A percentile compares a stretch with the other conserved stretches of the same genome.
Evolutionary conservation across 2,888 invertebrate genomes (phyloP).

Genomic region (Macrosiphum euphorbiae): DNA sequence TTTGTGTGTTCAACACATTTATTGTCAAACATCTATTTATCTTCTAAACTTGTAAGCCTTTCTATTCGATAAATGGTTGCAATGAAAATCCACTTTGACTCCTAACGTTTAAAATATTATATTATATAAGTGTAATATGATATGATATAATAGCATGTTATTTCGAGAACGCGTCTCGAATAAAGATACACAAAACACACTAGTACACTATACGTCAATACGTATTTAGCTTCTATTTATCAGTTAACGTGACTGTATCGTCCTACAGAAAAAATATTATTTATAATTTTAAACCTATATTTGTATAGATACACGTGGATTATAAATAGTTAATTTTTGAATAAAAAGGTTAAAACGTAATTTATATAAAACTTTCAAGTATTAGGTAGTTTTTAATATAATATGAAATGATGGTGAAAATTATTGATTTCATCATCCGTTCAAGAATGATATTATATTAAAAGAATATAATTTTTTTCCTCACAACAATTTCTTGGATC

Average conservation of each 20-base stretch:
- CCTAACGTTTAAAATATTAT: neutral
- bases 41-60: neutral
- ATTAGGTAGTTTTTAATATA: neutral
- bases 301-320: neutral
- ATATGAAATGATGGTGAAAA: neutral
- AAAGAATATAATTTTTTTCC: neutral
- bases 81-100: conserved; percentile 34
- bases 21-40: conserved; percentile 38
- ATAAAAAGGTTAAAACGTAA: neutral
- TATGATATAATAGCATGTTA: neutral
- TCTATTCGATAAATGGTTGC: neutral
- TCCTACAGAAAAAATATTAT: neutral
- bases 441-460: neutral
- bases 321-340: neutral
- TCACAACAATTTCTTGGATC: neutral
- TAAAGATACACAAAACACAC: neutral
- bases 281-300: neutral
- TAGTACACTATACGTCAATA: neutral
- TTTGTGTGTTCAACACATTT: conserved; percentile 21
- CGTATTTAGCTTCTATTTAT: neutral
- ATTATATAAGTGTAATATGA: neutral
- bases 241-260: neutral
- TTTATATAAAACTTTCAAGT: neutral
- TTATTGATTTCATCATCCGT: neutral
- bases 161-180: neutral